Evolutionary conservation across 1,140 invertebrate genomes (phyloP).

Genomic region (Hypsibius dujardini): DNA sequence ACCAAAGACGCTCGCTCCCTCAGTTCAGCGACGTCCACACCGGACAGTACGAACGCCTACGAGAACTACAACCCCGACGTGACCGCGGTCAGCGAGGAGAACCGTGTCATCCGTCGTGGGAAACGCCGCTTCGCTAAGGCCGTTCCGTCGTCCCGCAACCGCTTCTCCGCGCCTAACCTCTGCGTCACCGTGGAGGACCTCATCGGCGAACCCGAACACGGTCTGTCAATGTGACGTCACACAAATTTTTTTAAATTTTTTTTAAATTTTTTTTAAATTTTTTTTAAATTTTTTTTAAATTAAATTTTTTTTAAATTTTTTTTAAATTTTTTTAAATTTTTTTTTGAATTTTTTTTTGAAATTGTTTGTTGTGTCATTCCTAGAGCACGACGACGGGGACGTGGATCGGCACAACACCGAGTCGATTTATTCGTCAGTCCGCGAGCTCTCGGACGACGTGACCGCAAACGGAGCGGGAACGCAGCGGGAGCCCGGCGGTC

Average conservation of each 20-base stretch:
- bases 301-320: no score
- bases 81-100: background rate
- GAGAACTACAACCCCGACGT: background rate
- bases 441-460: background rate
- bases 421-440: no score
- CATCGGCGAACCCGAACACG: no score
- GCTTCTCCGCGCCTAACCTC: constrained; percentile 13
- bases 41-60: background rate
- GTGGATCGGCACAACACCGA: background rate
- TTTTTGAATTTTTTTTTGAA: no score
- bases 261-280: no score
- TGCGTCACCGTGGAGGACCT: background rate
- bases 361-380: background rate
- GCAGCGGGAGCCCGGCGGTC: background rate
- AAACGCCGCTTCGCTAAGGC: constrained; percentile 2
- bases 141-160: background rate
- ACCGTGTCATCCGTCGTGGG: constrained; percentile 4
- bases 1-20: background rate
- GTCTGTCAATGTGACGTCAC: no score
- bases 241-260: no score
- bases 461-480: background rate
- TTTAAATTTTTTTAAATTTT: no score
- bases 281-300: no score
- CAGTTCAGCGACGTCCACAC: background rate
- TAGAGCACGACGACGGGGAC: background rate